Evolutionary conservation across 1,140 invertebrate genomes (phyloP).

Genomic region (Heterodera schachtii): DNA sequence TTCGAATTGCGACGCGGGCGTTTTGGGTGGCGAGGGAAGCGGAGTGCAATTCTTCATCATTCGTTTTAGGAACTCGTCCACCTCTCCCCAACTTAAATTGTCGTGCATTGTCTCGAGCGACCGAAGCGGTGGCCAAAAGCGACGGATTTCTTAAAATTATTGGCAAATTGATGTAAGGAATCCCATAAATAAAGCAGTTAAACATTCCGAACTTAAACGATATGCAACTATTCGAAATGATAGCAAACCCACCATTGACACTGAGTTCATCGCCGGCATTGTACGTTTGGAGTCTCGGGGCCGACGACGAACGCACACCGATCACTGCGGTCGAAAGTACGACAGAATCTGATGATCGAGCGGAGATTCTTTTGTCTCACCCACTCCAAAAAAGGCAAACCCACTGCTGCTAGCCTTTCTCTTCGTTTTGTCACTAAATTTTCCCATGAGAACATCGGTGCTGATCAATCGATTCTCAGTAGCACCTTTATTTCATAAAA

Average conservation of each 20-base stretch:
- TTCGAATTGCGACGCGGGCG: constrained; percentile 42
- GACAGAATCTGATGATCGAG: constrained; percentile 51
- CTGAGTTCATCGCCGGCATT: constrained; percentile 59
- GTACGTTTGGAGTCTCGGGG: constrained; percentile 62
- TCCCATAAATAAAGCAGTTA: too few relatives aligned
- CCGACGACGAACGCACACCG: constrained; percentile 55
- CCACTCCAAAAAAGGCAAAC: not conserved
- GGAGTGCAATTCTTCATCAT: constrained; percentile 57
- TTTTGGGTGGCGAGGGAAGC: constrained; percentile 60
- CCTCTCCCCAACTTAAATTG: constrained; percentile 51
- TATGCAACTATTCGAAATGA: not conserved
- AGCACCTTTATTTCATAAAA: constrained; percentile 37
- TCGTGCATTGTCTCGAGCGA: constrained; percentile 64
- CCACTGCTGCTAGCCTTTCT: constrained; percentile 51
- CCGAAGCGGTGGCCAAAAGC: constrained; percentile 64
- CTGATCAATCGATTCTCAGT: constrained; percentile 60
- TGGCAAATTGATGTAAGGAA: too few relatives aligned
- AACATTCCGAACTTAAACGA: not conserved
- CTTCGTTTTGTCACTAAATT: constrained; percentile 47
- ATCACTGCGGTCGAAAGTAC: constrained; percentile 63
- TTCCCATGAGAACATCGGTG: constrained; percentile 62
- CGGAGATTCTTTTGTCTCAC: not conserved
- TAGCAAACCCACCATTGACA: constrained; percentile 39
- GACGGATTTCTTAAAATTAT: constrained; percentile 55
- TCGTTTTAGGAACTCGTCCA: constrained; percentile 57